phyloP scores from a whole-genome alignment of 2,113 vertebrate species.

The Oryzias curvinotus region DNA sequence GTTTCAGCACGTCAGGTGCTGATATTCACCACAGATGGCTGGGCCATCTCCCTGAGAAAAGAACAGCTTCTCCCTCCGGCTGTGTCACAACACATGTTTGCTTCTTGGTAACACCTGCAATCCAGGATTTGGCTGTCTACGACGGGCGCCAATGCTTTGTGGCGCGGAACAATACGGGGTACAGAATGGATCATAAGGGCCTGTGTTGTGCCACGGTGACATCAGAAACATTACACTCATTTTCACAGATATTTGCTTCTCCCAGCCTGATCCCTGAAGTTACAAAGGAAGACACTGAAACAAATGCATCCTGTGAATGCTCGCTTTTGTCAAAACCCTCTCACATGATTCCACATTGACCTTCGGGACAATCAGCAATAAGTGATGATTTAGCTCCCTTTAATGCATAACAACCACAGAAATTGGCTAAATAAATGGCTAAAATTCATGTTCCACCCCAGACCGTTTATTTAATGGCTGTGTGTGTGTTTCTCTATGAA shows the following conservation, averaged over 20 bases:
- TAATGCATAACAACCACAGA: slow-evolving; percentile 7
- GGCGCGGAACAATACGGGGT: neutral
- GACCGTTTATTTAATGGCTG: neutral
- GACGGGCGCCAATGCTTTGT: neutral
- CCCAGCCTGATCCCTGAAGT: neutral
- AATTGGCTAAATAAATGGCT: slow-evolving; percentile 8
- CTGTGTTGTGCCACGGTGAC: neutral
- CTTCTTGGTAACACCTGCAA: slow-evolving; percentile 34
- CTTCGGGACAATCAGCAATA: slow-evolving; percentile 24
- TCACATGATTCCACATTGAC: slow-evolving; percentile 52
- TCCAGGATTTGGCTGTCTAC: slow-evolving; percentile 10
- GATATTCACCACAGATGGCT: slow-evolving; percentile 26
- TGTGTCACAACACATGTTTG: slow-evolving; percentile 28
- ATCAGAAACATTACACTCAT: slow-evolving; percentile 10
- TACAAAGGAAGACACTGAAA: slow-evolving; percentile 7
- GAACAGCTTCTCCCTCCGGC: slow-evolving; percentile 45
- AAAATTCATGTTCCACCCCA: slow-evolving; percentile 1
- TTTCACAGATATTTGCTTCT: neutral
- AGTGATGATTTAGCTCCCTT: slow-evolving; percentile 18
- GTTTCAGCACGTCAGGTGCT: slow-evolving; percentile 50
- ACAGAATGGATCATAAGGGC: slow-evolving; percentile 1
- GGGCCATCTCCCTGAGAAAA: slow-evolving; percentile 33
- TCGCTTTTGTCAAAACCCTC: slow-evolving; percentile 40
- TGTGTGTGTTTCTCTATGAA: slow-evolving; percentile 3
- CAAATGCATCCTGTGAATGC: slow-evolving; percentile 36